Conservation (phyloP, 2,113 vertebrate species). For the Planiliza haematocheilus region DNA sequence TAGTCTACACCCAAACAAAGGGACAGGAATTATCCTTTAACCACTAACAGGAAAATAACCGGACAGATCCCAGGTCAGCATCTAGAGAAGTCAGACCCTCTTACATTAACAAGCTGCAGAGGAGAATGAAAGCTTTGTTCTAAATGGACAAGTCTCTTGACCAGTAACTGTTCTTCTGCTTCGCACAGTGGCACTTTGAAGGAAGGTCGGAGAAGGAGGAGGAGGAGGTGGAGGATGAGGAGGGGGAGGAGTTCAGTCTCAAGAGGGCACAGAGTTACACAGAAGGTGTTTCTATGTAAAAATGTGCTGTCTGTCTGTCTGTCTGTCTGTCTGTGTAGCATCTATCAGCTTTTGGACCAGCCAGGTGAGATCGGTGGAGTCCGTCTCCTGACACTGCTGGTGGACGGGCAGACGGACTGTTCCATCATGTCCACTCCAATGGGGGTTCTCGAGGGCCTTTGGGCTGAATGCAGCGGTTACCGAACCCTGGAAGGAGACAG, state of each 20-base stretch:
- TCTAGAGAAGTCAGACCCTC: constrained; percentile 36
- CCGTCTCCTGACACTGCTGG: constrained; percentile 54
- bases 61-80: constrained; percentile 58
- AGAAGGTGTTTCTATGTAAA: constrained; percentile 58
- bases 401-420: constrained; percentile 45
- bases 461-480: constrained; percentile 91
- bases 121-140: constrained; percentile 61
- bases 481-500: constrained; percentile 86
- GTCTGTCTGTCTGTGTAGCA: constrained; percentile 47
- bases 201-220: constrained; percentile 76
- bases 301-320: constrained; percentile 43
- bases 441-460: constrained; percentile 92
- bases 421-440: constrained; percentile 93
- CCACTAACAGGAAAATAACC: constrained; percentile 73
- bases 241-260: constrained; percentile 15
- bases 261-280: constrained; percentile 55
- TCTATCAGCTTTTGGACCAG: constrained; percentile 76
- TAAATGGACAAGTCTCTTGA: constrained; percentile 44
- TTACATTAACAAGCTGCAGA: constrained; percentile 43
- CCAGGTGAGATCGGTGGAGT: constrained; percentile 71
- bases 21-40: constrained; percentile 51
- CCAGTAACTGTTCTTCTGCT: constrained; percentile 70
- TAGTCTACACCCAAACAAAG: constrained; percentile 28
- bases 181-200: constrained; percentile 84
- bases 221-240: constrained; percentile 67